These are phyloP conservation scores for Lethocerus indicus DNA, from an alignment of 1,140 invertebrate species.

Conservation along the genomic window DNA sequence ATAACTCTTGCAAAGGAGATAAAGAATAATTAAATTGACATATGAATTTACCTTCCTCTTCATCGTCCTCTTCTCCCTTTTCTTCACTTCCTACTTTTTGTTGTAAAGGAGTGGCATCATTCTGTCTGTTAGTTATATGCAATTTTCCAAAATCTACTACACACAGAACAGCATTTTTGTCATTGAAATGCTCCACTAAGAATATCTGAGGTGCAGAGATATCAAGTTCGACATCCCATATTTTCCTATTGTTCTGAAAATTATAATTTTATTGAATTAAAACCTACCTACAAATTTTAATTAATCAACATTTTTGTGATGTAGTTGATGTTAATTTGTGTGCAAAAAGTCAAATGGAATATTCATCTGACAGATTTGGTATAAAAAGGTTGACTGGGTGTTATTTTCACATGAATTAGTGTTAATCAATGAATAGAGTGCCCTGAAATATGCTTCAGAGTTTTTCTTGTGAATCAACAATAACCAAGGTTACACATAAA, in stretches of 20 bases:
- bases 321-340: no score
- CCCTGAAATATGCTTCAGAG: no score
- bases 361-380: no score
- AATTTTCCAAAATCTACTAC: constrained; percentile 72
- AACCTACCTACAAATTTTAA: no score
- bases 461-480: no score
- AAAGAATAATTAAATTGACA: background rate
- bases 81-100: constrained; percentile 19
- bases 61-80: constrained; percentile 24
- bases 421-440: no score
- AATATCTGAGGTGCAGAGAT: constrained; percentile 87
- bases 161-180: constrained; percentile 60
- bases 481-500: no score
- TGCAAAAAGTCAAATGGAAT: no score
- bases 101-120: constrained; percentile 24
- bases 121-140: constrained; percentile 44
- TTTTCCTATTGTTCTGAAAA: constrained; percentile 40
- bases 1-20: no score
- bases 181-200: constrained; percentile 63
- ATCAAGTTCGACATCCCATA: constrained; percentile 77
- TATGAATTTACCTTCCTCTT: constrained; percentile 16
- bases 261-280: constrained; percentile 5
- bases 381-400: no score
- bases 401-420: no score
- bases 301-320: no score